Evolutionary conservation across 2,888 invertebrate genomes (phyloP).

Genomic region (Nomada goodeniana): DNA sequence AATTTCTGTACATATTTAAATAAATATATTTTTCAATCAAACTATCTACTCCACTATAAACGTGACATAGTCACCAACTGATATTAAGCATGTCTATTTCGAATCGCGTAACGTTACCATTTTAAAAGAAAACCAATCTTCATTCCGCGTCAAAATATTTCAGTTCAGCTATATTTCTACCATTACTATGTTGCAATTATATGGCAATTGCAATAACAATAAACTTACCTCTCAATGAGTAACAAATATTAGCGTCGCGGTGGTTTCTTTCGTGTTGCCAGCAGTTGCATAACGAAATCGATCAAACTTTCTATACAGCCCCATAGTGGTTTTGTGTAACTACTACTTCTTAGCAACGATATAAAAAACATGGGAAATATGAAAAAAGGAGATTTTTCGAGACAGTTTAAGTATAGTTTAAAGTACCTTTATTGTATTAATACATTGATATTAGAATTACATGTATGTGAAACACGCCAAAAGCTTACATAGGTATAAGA

Average conservation of each 20-base stretch:
- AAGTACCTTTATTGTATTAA: too few species aligned
- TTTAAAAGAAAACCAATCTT: not conserved
- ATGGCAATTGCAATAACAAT: slow-evolving; percentile 31
- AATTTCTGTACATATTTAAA: not conserved
- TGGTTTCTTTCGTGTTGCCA: slow-evolving; percentile 50
- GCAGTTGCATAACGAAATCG: slow-evolving; percentile 57
- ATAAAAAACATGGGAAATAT: not conserved
- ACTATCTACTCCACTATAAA: too few species aligned
- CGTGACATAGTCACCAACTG: not conserved
- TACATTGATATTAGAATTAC: not conserved
- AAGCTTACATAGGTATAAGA: too few species aligned
- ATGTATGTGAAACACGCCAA: not conserved
- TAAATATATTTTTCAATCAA: not conserved
- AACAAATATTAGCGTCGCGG: slow-evolving; percentile 33
- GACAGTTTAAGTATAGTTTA: too few species aligned
- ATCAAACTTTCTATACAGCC: slow-evolving; percentile 46
- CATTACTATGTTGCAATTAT: not conserved
- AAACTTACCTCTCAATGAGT: slow-evolving; percentile 57
- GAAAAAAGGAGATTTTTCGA: too few species aligned
- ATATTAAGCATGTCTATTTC: not conserved
- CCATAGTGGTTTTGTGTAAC: not conserved
- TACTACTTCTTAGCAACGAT: too few species aligned
- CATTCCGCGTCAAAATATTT: not conserved
- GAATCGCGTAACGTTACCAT: not conserved
- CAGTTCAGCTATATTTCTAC: not conserved